Conservation (phyloP, 2,888 invertebrate species). For the Dusona sp. region DNA sequence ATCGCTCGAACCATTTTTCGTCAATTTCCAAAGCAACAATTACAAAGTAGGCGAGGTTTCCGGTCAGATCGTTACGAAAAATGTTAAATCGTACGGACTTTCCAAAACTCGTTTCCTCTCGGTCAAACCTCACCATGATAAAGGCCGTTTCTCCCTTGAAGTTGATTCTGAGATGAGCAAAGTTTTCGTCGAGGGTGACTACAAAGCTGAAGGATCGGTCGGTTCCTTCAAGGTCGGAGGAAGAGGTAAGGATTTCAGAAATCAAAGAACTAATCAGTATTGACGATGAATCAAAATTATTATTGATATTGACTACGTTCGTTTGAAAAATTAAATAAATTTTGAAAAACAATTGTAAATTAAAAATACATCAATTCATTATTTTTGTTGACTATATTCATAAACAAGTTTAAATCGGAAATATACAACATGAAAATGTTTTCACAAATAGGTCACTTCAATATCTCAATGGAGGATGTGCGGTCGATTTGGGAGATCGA, state of each 20-base stretch:
- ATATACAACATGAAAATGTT: slow-evolving; percentile 83
- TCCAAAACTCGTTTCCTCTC: slow-evolving; percentile 86
- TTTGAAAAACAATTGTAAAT: no score
- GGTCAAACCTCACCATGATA: slow-evolving; percentile 86
- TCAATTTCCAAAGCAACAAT: slow-evolving; percentile 84
- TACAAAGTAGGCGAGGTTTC: slow-evolving; percentile 84
- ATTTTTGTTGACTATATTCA: no score
- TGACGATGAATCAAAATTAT: background rate
- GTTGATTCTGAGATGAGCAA: slow-evolving; percentile 87
- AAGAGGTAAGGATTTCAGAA: slow-evolving; percentile 85
- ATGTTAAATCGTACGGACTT: slow-evolving; percentile 87
- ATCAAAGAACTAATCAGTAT: background rate
- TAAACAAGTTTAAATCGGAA: no score
- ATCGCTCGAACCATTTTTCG: slow-evolving; percentile 86
- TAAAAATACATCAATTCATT: no score
- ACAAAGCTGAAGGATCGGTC: slow-evolving; percentile 88
- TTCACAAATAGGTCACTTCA: slow-evolving; percentile 77
- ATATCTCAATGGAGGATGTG: slow-evolving; percentile 79
- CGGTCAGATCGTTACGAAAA: slow-evolving; percentile 85
- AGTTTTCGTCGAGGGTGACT: slow-evolving; percentile 86
- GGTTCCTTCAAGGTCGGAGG: slow-evolving; percentile 88
- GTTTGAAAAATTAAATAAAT: no score
- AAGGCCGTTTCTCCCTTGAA: slow-evolving; percentile 87
- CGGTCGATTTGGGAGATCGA: slow-evolving; percentile 76
- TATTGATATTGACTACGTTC: no score